A percentile compares a stretch with the other conserved stretches of the same genome.
These are phyloP conservation scores for Plebejus melissa DNA, from an alignment of 2,888 invertebrate species.

Conservation along the genomic window DNA sequence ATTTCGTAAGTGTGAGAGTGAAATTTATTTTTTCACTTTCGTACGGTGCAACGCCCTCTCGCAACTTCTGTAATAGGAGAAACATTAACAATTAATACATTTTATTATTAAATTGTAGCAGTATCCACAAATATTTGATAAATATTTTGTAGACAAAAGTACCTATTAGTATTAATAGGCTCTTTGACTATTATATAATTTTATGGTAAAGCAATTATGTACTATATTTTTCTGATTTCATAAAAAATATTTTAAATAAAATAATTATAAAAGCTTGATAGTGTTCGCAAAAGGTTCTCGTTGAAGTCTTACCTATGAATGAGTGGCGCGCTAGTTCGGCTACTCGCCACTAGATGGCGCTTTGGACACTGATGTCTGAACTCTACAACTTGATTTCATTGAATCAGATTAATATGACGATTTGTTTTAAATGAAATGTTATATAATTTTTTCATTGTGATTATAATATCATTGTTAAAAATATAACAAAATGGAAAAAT, in stretches of 20 bases:
- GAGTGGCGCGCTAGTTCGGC: slow-evolving; percentile 43
- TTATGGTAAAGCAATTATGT: neutral
- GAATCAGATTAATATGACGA: neutral
- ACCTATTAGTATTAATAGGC: neutral
- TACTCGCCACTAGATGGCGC: slow-evolving; percentile 65
- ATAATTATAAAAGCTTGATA: neutral
- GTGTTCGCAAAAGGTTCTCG: neutral
- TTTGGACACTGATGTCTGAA: neutral
- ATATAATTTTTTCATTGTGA: neutral
- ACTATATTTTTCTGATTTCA: neutral
- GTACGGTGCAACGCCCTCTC: slow-evolving; percentile 60
- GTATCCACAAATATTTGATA: neutral
- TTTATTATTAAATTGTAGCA: neutral
- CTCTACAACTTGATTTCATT: neutral
- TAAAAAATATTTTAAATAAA: neutral
- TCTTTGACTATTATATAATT: neutral
- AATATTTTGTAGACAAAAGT: neutral
- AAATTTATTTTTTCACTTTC: slow-evolving; percentile 78
- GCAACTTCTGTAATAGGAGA: slow-evolving; percentile 31
- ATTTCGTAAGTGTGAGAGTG: slow-evolving; percentile 78
- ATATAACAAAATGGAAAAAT: neutral
- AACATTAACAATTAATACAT: neutral
- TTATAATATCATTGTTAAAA: neutral
- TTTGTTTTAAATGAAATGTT: neutral
- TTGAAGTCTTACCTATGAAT: neutral